Conservation (phyloP, 2,113 vertebrate species). For the Lophura nycthemera region DNA sequence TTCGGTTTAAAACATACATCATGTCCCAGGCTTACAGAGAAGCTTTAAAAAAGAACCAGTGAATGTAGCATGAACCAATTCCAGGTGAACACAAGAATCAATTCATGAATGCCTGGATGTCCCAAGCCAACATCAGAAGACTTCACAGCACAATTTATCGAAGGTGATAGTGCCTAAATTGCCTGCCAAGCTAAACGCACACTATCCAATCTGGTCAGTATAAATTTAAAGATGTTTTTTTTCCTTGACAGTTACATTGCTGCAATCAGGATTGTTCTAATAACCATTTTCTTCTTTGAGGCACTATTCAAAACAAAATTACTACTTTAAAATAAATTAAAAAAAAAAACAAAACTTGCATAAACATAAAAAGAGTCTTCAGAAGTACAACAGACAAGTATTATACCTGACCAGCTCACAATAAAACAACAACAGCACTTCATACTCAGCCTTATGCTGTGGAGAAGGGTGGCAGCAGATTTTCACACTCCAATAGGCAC, state of each 20-base stretch:
- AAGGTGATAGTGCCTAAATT: background rate
- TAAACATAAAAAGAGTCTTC: background rate
- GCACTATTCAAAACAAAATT: background rate
- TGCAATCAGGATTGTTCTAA: background rate
- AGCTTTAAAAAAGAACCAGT: background rate
- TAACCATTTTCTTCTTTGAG: background rate
- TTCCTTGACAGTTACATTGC: background rate
- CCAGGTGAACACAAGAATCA: background rate
- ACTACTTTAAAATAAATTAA: background rate
- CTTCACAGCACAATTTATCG: background rate
- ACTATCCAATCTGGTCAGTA: background rate
- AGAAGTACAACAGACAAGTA: background rate
- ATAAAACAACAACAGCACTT: background rate
- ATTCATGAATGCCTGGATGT: background rate
- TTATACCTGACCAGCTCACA: background rate
- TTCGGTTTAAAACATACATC: background rate
- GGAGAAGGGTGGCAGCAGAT: conserved; percentile 38
- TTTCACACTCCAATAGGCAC: background rate
- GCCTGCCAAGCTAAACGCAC: background rate
- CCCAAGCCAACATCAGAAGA: background rate
- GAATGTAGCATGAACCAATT: background rate
- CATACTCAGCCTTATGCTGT: background rate
- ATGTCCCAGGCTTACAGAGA: background rate
- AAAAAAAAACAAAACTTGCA: background rate
- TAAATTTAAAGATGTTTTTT: background rate